Evolutionary conservation across 2,888 invertebrate genomes (phyloP), one percentile per base, ranked within the genome.

Genomic region (Sarcophaga subvicina): DNA sequence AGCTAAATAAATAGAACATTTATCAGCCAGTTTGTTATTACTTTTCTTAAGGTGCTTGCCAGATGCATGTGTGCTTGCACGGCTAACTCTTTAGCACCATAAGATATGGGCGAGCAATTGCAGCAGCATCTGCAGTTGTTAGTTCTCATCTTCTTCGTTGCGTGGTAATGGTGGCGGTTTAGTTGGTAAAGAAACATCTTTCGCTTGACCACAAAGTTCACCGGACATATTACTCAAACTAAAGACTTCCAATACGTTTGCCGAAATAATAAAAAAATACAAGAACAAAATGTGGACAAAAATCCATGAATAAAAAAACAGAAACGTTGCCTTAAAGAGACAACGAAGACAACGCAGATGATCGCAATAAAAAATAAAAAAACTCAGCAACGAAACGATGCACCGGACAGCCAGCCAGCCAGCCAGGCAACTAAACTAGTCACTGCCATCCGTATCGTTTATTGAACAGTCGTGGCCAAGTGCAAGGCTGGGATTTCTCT

Each of bases 1-100:
- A 80, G 72, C 88, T 90, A 90, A 89, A 88, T 89, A 90, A 90
- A 90, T 89, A 90, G 89, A 90, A 89, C 89, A 90, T 90, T 90
- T 90, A 90, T 90, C 89, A 90, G 89, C 59, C 87, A 87, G 83
- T 85, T 85, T 87, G 79, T 84, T 87, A 84, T 84, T 87, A 79
- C 69, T 60, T 81, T 83, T 72, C 27, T 62, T 37, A 37, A 37
- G 2, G 10, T 37, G 2, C 37, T 37, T 37, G 45, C 37, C 63
- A 67, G 63, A 54, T 45, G 67, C 77, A 79, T 77, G 60, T 62
- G 5, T 17, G 54, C 54, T 54, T 17, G 63, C 66, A 64, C 69
- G 70, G 71, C 67, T 71, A 79, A 84, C 79, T 84, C 81, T 84
- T 87, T 87, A 82, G 79, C 81, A 84, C 72, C 10, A 27, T 72